Evolutionary conservation across 1,140 invertebrate genomes (phyloP).

Genomic region (Drosophila tsacasi): DNA sequence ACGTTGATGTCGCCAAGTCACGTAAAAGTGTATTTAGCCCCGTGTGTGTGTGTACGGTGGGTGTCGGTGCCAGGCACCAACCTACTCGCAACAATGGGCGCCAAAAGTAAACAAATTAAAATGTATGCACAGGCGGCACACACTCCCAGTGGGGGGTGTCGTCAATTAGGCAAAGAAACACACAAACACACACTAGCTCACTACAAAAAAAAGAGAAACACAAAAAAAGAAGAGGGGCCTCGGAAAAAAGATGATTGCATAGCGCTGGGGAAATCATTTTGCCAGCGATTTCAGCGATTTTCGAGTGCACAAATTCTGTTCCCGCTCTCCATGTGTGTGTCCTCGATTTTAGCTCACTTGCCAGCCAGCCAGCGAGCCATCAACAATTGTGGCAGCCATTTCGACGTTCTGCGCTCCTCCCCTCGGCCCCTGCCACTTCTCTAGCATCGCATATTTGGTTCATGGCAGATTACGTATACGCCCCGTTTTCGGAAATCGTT

Average conservation of each 20-base stretch:
- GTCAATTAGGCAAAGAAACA: constrained; percentile 59
- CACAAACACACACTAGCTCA: constrained; percentile 21
- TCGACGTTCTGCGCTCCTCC: not conserved
- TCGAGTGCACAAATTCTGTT: constrained; percentile 60
- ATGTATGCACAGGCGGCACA: constrained; percentile 68
- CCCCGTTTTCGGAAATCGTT: constrained; percentile 76
- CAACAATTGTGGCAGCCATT: constrained; percentile 42
- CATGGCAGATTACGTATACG: constrained; percentile 80
- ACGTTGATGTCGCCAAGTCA: constrained; percentile 74
- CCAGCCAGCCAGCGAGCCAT: constrained; percentile 24
- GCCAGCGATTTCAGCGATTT: constrained; percentile 59
- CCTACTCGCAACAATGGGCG: constrained; percentile 59
- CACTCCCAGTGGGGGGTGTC: constrained; percentile 35
- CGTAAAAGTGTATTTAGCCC: constrained; percentile 77
- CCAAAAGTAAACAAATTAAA: constrained; percentile 79
- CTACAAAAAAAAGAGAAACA: not conserved
- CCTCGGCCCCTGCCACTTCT: not conserved
- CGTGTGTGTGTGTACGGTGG: constrained; percentile 13
- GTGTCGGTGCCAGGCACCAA: constrained; percentile 49
- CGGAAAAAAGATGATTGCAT: constrained; percentile 64
- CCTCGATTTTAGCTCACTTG: constrained; percentile 65
- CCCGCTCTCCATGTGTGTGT: constrained; percentile 55
- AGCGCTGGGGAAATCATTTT: constrained; percentile 72
- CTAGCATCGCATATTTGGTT: constrained; percentile 71
- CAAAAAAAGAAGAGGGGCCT: not conserved